Percentiles rank a stretch among this genome's conserved stretches.
phyloP scores from a whole-genome alignment of 2,797 vertebrate genomes.

The Sparus aurata region DNA sequence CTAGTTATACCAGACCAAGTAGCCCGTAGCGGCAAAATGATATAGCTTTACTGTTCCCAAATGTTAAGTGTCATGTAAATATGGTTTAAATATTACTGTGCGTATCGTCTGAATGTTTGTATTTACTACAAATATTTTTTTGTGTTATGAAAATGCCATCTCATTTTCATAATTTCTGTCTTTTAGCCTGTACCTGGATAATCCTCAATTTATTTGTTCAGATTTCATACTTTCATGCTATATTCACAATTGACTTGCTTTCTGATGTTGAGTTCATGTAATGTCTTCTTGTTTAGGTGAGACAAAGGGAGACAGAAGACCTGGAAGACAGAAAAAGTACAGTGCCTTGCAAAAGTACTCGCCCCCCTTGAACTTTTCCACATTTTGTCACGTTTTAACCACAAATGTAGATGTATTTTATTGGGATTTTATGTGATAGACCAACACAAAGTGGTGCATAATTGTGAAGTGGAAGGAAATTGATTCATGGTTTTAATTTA shows the following conservation, averaged over 20 bases:
- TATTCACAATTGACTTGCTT: not conserved
- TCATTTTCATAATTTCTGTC: not conserved
- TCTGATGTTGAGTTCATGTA: not conserved
- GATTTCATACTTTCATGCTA: not conserved
- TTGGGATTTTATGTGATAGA: no score
- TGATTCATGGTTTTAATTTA: no score
- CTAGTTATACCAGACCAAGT: not conserved
- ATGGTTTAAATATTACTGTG: not conserved
- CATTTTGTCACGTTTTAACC: no score
- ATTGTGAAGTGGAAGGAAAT: no score
- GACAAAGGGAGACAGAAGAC: not conserved
- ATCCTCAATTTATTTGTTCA: not conserved
- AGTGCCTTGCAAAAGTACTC: no score
- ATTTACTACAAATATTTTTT: not conserved
- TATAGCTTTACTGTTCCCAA: not conserved
- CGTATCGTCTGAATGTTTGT: not conserved
- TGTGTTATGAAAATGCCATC: not conserved
- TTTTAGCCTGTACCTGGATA: not conserved
- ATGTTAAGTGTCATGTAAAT: not conserved
- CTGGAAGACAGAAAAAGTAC: not conserved
- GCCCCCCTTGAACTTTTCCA: no score
- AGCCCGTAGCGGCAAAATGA: not conserved
- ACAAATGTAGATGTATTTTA: no score
- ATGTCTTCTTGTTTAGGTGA: not conserved
- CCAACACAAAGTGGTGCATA: no score